Percentiles rank a stretch among this genome's conserved stretches.
Evolutionary conservation across 2,797 vertebrate genomes (phyloP).

Genomic region (Rhadinocentrus ornatus): DNA sequence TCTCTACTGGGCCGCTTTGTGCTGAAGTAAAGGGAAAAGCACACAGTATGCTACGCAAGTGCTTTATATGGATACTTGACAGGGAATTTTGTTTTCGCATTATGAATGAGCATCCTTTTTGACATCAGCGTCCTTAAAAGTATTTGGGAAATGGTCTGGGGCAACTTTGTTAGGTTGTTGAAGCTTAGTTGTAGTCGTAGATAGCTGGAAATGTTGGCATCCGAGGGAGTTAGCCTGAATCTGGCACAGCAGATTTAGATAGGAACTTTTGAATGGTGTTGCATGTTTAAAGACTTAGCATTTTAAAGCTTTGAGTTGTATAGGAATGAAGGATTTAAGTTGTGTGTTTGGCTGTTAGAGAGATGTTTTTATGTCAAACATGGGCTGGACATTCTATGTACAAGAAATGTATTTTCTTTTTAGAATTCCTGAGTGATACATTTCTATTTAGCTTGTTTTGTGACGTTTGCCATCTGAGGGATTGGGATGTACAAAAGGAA

Average conservation of each 20-base stretch:
- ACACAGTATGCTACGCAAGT: conserved; percentile 79
- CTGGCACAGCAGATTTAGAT: conserved; percentile 77
- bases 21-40: conserved; percentile 78
- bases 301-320: conserved; percentile 77
- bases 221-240: conserved; percentile 65
- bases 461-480: conserved; percentile 74
- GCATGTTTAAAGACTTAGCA: conserved; percentile 80
- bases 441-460: conserved; percentile 38
- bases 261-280: conserved; percentile 76
- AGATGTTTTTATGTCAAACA: conserved; percentile 65
- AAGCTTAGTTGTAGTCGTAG: conserved; percentile 75
- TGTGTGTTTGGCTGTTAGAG: conserved; percentile 66
- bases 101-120: conserved; percentile 71
- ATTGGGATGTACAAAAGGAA: conserved; percentile 70
- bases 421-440: conserved; percentile 38
- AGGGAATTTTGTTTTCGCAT: conserved; percentile 78
- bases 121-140: conserved; percentile 78
- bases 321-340: conserved; percentile 80
- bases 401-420: conserved; percentile 63
- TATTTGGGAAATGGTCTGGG: conserved; percentile 63
- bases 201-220: conserved; percentile 66
- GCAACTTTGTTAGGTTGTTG: conserved; percentile 67
- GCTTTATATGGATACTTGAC: conserved; percentile 81
- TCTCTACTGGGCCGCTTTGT: conserved; percentile 61
- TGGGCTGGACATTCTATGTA: conserved; percentile 75